Evolutionary conservation across 2,888 invertebrate genomes (phyloP).

Genomic region (Ectemnius cavifrons): DNA sequence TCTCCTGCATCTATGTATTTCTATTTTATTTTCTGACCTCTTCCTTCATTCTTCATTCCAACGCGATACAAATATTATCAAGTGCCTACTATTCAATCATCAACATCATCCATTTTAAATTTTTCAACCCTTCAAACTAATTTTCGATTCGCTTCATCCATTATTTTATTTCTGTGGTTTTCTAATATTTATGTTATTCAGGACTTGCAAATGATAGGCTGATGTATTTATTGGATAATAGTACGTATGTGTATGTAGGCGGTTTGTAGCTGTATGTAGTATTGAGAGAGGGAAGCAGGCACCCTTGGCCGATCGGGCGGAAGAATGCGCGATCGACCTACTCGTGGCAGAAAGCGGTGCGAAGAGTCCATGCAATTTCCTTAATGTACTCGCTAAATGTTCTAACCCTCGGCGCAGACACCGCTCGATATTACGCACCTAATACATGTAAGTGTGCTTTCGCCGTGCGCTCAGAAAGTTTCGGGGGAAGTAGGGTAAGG

Average conservation of each 20-base stretch:
- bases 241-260: too few species aligned
- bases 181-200: too few species aligned
- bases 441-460: constrained; percentile 26
- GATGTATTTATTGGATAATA: too few species aligned
- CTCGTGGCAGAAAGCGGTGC: constrained; percentile 58
- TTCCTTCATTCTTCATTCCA: neutral
- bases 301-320: constrained; percentile 11
- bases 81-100: too few species aligned
- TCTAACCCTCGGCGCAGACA: constrained; percentile 58
- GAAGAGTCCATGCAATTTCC: constrained; percentile 74
- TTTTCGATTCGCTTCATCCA: too few species aligned
- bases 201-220: too few species aligned
- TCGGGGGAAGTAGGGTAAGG: constrained; percentile 55
- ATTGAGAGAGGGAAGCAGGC: constrained; percentile 16
- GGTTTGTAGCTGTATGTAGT: too few species aligned
- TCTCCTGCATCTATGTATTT: constrained; percentile 3
- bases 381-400: constrained; percentile 77
- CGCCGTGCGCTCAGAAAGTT: constrained; percentile 33
- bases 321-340: constrained; percentile 37
- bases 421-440: constrained; percentile 32
- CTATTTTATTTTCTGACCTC: neutral
- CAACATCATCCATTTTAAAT: too few species aligned
- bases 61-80: too few species aligned
- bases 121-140: too few species aligned
- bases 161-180: too few species aligned